phyloP scores from a whole-genome alignment of 2,797 vertebrate species.

The Acanthornis magna region DNA sequence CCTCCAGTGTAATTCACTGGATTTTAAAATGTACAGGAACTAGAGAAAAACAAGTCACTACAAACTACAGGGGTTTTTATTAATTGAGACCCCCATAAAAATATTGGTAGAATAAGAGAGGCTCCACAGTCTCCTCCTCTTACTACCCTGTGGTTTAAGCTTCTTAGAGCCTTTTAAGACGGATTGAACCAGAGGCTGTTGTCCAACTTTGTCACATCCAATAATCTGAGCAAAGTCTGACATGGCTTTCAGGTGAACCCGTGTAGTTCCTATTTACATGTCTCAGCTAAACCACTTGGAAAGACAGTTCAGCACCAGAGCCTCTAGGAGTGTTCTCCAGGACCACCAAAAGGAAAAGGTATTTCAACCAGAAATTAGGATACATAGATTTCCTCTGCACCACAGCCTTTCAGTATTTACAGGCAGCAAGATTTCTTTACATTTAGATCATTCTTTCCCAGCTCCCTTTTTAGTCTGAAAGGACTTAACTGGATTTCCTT shows the following conservation, averaged over 20 bases:
- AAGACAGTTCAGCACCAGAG: background rate
- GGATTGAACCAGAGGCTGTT: conserved; percentile 58
- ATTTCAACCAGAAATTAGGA: background rate
- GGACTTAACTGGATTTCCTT: background rate
- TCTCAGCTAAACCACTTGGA: conserved; percentile 22
- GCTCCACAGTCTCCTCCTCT: conserved; percentile 38
- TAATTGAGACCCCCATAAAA: conserved; percentile 3
- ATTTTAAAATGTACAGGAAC: background rate
- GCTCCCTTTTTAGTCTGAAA: background rate
- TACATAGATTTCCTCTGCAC: background rate
- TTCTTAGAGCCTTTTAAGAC: conserved; percentile 58
- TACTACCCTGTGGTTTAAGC: conserved; percentile 52
- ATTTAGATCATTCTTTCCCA: background rate
- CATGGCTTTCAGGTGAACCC: conserved; percentile 69
- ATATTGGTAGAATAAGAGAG: background rate
- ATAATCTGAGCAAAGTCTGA: conserved; percentile 46
- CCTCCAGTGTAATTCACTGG: fast-evolving
- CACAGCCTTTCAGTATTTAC: background rate
- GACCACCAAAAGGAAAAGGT: background rate
- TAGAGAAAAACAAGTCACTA: background rate
- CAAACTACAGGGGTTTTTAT: background rate
- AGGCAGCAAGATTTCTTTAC: background rate
- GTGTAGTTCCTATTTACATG: conserved; percentile 16
- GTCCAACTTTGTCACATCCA: conserved; percentile 66
- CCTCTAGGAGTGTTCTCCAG: background rate